A percentile compares a stretch with the other conserved stretches of the same genome.
Evolutionary conservation across 1,140 invertebrate species (phyloP).

Genomic region (Epicauta chinensis): DNA sequence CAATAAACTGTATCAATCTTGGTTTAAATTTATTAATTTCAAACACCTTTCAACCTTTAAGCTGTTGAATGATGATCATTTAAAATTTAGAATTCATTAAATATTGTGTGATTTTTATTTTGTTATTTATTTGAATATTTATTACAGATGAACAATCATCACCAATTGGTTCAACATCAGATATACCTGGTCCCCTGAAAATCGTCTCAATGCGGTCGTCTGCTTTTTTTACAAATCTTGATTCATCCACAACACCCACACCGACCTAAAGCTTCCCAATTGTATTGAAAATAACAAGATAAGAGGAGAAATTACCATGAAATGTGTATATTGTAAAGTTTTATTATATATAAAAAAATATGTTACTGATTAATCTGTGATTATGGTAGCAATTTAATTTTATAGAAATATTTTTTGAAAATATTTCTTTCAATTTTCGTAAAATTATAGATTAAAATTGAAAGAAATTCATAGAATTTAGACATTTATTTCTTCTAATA

Average conservation of each 20-base stretch:
- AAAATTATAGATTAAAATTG: too few relatives aligned
- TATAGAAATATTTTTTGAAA: slow-evolving; percentile 1
- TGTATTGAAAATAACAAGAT: background rate
- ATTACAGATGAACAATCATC: slow-evolving; percentile 30
- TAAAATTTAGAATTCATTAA: background rate
- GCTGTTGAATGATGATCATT: slow-evolving; percentile 12
- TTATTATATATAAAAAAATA: slow-evolving; percentile 14
- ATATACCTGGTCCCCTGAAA: slow-evolving; percentile 26
- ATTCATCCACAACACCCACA: slow-evolving; percentile 34
- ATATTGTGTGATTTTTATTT: slow-evolving; percentile 1
- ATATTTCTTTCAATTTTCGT: too few relatives aligned
- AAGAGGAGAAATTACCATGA: slow-evolving; percentile 1
- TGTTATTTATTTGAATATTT: background rate
- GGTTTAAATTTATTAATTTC: slow-evolving; percentile 13
- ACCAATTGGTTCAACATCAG: slow-evolving; percentile 25
- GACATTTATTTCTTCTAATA: too few relatives aligned
- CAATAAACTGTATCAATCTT: slow-evolving; percentile 16
- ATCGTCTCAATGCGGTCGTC: slow-evolving; percentile 29
- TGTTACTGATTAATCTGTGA: slow-evolving; percentile 24
- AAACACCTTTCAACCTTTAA: slow-evolving; percentile 9
- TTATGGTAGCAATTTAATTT: slow-evolving; percentile 21
- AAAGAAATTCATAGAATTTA: too few relatives aligned
- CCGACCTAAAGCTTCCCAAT: slow-evolving; percentile 22
- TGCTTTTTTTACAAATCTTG: slow-evolving; percentile 33
- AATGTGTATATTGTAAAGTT: slow-evolving; percentile 26